Percentiles rank a stretch among this genome's conserved stretches.
Conservation (phyloP, 2,888 invertebrate species). For the Nasonovia ribisnigri region DNA sequence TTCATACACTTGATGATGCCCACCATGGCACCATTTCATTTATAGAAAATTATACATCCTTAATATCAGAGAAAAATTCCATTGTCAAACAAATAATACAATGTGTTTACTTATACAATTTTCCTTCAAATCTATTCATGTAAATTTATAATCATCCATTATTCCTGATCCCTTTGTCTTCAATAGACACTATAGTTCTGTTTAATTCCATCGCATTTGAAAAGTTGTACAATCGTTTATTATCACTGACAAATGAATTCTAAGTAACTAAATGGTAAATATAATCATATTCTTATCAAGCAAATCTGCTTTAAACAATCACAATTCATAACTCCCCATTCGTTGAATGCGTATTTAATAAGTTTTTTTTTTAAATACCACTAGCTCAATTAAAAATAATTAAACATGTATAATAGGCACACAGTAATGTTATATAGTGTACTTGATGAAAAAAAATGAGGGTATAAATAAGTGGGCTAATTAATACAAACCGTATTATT, state of each 20-base stretch:
- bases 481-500: not conserved
- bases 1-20: too few relatives aligned
- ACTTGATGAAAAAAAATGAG: not conserved
- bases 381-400: not conserved
- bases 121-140: not conserved
- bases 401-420: not conserved
- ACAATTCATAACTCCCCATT: not conserved
- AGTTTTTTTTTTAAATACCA: not conserved
- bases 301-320: not conserved
- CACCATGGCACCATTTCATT: too few relatives aligned
- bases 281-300: not conserved
- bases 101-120: not conserved
- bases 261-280: not conserved
- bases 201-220: not conserved
- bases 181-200: not conserved
- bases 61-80: not conserved
- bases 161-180: not conserved
- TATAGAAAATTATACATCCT: not conserved
- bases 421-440: not conserved
- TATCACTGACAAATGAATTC: not conserved
- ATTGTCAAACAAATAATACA: not conserved
- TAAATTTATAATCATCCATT: not conserved
- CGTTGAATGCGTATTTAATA: not conserved
- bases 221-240: not conserved
- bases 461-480: not conserved